A percentile compares a stretch with the other conserved stretches of the same genome.
Conservation (phyloP, 2,113 vertebrate species). For the Gnathonemus echidnorhynchus region DNA sequence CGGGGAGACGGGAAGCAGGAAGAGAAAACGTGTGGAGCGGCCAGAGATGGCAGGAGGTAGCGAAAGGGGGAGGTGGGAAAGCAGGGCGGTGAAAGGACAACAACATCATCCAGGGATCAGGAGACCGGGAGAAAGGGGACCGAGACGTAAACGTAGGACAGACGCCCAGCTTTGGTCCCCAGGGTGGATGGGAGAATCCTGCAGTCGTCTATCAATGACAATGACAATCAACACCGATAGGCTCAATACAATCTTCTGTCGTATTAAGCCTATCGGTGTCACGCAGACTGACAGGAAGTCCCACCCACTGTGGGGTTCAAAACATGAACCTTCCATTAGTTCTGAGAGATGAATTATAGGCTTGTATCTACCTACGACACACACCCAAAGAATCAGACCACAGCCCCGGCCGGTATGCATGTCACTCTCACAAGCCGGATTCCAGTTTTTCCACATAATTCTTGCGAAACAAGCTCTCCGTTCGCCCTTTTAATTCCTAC, state of each 20-base stretch:
- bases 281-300: not conserved
- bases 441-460: not conserved
- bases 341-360: not conserved
- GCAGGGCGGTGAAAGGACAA: not conserved
- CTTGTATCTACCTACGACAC: not conserved
- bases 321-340: not conserved
- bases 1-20: not conserved
- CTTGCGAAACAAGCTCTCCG: not conserved
- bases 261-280: not conserved
- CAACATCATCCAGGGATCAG: not conserved
- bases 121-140: not conserved
- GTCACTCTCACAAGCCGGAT: not conserved
- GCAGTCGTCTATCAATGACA: not conserved
- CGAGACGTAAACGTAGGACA: not conserved
- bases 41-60: not conserved
- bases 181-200: not conserved
- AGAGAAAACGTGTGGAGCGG: not conserved
- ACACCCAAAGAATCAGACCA: not conserved
- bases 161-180: not conserved
- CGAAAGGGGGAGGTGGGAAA: not conserved
- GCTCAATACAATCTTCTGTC: not conserved
- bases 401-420: not conserved
- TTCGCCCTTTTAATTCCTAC: not conserved
- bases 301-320: not conserved
- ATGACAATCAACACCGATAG: not conserved